These are phyloP conservation scores for Cryptotermes secundus DNA, from an alignment of 1,140 invertebrate genomes.

Conservation along the genomic window DNA sequence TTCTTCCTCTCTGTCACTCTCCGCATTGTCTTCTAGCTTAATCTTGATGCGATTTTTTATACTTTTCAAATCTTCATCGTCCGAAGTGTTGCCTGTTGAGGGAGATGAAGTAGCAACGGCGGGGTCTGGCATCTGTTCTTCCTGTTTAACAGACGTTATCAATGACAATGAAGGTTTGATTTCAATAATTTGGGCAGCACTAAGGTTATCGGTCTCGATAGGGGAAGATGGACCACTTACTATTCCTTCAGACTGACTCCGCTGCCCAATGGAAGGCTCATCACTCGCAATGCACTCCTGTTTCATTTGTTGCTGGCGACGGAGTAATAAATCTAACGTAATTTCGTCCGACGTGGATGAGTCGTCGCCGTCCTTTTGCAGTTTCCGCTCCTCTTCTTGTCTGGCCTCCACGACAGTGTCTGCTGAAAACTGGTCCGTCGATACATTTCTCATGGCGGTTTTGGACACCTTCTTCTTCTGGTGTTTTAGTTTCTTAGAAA, in stretches of 20 bases:
- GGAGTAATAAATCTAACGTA: conserved; percentile 1
- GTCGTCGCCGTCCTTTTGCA: background rate
- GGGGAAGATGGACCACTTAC: background rate
- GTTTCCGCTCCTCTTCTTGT: background rate
- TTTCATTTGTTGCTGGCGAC: conserved; percentile 17
- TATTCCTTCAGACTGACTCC: background rate
- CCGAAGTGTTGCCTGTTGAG: background rate
- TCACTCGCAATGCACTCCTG: background rate
- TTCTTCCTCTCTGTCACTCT: background rate
- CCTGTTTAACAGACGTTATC: background rate
- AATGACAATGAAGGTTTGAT: background rate
- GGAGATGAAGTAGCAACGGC: background rate
- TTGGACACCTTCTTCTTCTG: background rate
- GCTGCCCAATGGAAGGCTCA: background rate
- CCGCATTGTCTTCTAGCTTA: background rate
- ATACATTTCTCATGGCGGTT: background rate
- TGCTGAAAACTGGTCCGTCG: background rate
- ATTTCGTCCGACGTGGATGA: conserved; percentile 25
- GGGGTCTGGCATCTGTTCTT: background rate
- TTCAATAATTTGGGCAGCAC: background rate
- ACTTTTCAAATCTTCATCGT: background rate
- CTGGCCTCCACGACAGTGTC: background rate
- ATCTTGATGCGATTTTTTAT: background rate
- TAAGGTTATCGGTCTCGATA: background rate
- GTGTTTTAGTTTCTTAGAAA: background rate